A percentile compares a stretch with the other conserved stretches of the same genome.
Conservation (phyloP, 2,113 vertebrate species). For the Pelvicachromis taeniatus region DNA sequence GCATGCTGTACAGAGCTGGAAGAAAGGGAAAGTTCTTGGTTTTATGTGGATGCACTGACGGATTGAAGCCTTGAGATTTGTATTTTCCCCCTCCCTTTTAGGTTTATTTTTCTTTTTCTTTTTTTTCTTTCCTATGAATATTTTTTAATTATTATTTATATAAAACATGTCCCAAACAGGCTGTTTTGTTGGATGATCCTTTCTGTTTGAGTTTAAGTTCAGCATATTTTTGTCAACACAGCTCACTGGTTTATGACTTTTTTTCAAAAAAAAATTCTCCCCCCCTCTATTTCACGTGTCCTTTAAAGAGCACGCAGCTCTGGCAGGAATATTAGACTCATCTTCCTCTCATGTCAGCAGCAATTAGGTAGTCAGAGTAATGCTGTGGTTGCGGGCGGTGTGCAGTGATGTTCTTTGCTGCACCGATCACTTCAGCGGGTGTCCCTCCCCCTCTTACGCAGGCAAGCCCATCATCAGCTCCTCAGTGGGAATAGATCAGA, state of each 20-base stretch:
- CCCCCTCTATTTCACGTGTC: background rate
- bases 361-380: background rate
- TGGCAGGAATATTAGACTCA: background rate
- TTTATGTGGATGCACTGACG: conserved; percentile 22
- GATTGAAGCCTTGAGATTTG: conserved; percentile 44
- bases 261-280: background rate
- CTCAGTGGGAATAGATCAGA: conserved; percentile 58
- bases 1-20: conserved; percentile 70
- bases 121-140: conserved; percentile 64
- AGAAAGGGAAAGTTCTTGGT: conserved; percentile 41
- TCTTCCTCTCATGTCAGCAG: background rate
- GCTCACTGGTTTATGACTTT: background rate
- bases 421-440: conserved; percentile 39
- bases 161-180: conserved; percentile 73
- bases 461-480: conserved; percentile 36
- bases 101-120: conserved; percentile 24
- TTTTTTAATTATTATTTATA: conserved; percentile 82
- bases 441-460: conserved; percentile 5
- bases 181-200: conserved; percentile 55
- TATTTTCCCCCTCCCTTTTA: conserved; percentile 36
- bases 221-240: conserved; percentile 7
- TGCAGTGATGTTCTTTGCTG: conserved; percentile 25
- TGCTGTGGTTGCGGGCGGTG: background rate
- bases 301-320: background rate
- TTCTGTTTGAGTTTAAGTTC: conserved; percentile 21